Evolutionary conservation across 1,140 invertebrate genomes (phyloP), one percentile per base, ranked within the genome.

Genomic region (Drosophila murphyi): DNA sequence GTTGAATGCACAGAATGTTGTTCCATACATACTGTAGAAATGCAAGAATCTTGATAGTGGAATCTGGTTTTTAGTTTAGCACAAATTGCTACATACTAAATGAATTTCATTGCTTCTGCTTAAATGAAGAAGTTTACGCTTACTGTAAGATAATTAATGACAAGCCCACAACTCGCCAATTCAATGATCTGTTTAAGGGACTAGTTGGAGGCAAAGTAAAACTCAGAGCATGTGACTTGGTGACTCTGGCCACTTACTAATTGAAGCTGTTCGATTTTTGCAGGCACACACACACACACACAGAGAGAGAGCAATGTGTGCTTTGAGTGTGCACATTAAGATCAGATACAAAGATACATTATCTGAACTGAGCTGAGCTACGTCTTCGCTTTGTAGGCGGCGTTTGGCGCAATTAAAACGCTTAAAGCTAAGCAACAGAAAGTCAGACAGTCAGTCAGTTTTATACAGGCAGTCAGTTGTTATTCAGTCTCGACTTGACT

Each of bases 341-440:
- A 88, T 88, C 85, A 88, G 83, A 88, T 88, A 88, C 83, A 88
- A 88, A 88, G 83, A 88, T 88, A 88, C 83, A 80, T 87, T 87
- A 87, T 87, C 83, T 73, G 64, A 51, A 57, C 41, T 54, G 64
- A 70, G 64, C 35, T 65, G 74, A 75, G 75, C 72, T 71, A 57
- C 69, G 77, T 55, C 72, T 74, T 74, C 72, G 72, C 51, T 71
- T 74, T 73, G 81, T 81, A 77, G 81, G 81, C 81, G 82, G 69
- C 68, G 43, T 69, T 65, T 76, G 73, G 60, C 73, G 73, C 73
- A 76, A 76, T 76, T 76, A 76, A 76, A 76, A 76, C 69, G 73
- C 73, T 71, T 76, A 65, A 72, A 76, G 73, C 73, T 76, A 76
- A 76, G 61, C 73, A 75, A 39, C 72, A 47, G 57, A 60, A 60